Evolutionary conservation across 2,888 invertebrate genomes (phyloP), one percentile per base, ranked within the genome.

Genomic region (Bombyx huttoni): DNA sequence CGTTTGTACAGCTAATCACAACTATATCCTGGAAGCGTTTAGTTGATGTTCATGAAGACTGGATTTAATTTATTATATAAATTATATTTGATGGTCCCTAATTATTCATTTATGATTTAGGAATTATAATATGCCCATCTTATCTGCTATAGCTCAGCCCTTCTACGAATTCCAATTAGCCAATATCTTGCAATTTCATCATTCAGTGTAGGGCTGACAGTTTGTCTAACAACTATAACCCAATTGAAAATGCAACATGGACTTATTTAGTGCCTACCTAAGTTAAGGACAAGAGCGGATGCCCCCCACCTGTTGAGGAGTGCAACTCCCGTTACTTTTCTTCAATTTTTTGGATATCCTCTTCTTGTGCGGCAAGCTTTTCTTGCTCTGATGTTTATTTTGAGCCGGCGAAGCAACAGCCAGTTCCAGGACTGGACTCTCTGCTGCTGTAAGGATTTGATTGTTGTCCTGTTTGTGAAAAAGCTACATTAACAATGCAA

Each of bases 281-380:
- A 24, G 24, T 24, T 24, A 24, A 24, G 24, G 24, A 24, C 24
- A 24, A 24, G 24, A 24, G 24, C 24, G 24, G 24, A 24, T 24
- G 24, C 24, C 24, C 24, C 40, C 55, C 13, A 83, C 84, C 75
- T 86, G 86, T 40, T 87, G 86, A 1, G 85, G 86, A 0, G 84
- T 84, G 50, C 67, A 67, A 52, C 60, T 70, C 2, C 80, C 84
- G 1, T 72, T 73, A 50, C 73, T 80, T 52, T 83, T 65, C 60
- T 75, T 81, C 14, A 96, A 80, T 65, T 95, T 96, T 53, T 92
- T 89, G 0, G 96, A 93, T 60, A 96, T 95, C 53, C 96, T 89
- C 73, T 96, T 96, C 75, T 96, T 96, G 72, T 96, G 96, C 0
- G 96, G 96, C 53, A 96, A 78, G 58, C 93, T 93, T 74, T 94